Base-by-base conservation (phyloP, 2,113 vertebrate genomes). In the Phalacrocorax carbo region DNA sequence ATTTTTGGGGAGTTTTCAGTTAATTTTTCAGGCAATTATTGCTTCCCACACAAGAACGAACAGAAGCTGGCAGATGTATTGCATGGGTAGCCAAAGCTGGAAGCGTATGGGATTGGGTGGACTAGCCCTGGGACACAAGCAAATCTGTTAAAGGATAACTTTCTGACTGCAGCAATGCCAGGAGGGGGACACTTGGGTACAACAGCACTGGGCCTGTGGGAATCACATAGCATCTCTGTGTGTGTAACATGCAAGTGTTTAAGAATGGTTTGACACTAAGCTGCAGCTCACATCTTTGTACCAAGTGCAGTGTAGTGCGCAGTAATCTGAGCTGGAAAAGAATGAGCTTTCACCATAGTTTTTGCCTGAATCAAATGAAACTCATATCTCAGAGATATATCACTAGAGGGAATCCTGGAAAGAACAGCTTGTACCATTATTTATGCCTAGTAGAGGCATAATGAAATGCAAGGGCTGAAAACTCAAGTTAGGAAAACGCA, bases 351-450 rank as follows among this genome's bases (percentile, higher is more conserved):
- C 11, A 1, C 36, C 34, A 27, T 30, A 22, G 14, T 57, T 88
- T 58, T 91, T 66, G 69, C 61, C 78, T 84, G 40, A 82, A 69
- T 77, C 64, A 71, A 82, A 85, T 42, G 23, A 44, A 75, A 40
- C 49, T 70, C 23, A 1, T 64, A 19, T 86, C 79, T 88, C 32
- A 7, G 62, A 93, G 72, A 75, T 61, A 1, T 11, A 68, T 44
- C 11, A 1, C 60, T 62, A 3, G 65, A 85, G 69, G 55, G 57
- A 79, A 27, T 79, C 61, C 86, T 62, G 73, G 81, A 48, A 60
- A 82, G 77, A 91, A 94, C 88, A 88, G n/a, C 16, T 57, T 61
- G 77, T 92, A 48, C 88, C 36, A 49, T 27, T 94, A 30, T 46
- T 30, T n/a, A 9, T 64, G 55, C 44, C 65, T 75, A 48, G 51